These are phyloP conservation scores for Cheiracanthium punctorium DNA, from an alignment of 2,888 invertebrate genomes.

Conservation along the genomic window DNA sequence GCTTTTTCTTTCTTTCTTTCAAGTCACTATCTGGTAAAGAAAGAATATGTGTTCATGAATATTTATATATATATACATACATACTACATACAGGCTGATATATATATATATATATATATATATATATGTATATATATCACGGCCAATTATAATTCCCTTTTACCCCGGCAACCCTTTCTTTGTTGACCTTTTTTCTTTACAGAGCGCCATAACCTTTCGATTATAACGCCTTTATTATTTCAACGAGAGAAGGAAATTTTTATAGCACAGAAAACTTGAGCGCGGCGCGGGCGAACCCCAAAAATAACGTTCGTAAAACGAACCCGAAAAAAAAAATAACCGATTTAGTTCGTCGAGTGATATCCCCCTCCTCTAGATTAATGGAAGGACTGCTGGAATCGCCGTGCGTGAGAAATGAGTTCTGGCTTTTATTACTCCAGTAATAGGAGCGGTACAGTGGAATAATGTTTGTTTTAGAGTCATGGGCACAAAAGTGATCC, in stretches of 20 bases:
- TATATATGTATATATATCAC: no score
- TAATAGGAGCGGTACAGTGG: conserved; percentile 60
- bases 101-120: no score
- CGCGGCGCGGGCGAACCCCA: conserved; percentile 13
- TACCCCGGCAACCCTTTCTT: background rate
- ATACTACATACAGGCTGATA: no score
- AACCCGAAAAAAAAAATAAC: conserved; percentile 31
- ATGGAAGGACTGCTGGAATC: conserved; percentile 45
- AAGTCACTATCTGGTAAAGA: no score
- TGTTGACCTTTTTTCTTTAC: background rate
- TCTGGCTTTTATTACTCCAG: conserved; percentile 63
- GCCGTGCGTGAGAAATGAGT: conserved; percentile 62
- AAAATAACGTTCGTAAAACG: conserved; percentile 24
- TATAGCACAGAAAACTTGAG: conserved; percentile 47
- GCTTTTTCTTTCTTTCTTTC: no score
- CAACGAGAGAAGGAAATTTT: conserved; percentile 21
- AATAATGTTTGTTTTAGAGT: conserved; percentile 68
- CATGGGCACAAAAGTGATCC: conserved; percentile 48
- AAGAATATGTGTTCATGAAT: no score
- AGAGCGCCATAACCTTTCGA: conserved; percentile 19
- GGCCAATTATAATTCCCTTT: background rate
- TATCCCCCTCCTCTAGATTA: conserved; percentile 64
- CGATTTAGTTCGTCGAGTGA: conserved; percentile 61
- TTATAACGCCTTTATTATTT: conserved; percentile 55
- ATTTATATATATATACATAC: no score